A percentile compares a stretch with the other conserved stretches of the same genome.
These are phyloP conservation scores for Lucilia sericata DNA, from an alignment of 1,140 invertebrate genomes.

Conservation along the genomic window DNA sequence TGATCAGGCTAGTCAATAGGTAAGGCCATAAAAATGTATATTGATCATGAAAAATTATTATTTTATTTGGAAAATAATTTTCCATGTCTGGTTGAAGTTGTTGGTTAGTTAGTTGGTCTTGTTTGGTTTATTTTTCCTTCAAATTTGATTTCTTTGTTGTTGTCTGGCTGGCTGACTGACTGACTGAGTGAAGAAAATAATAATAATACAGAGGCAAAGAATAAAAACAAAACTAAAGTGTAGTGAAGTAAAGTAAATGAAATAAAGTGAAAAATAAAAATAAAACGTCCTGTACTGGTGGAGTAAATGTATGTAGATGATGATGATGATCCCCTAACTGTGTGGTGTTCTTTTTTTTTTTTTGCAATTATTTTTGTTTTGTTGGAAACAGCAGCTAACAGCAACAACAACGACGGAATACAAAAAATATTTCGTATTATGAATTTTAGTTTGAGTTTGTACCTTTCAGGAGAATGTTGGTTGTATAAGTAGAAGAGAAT, in stretches of 20 bases:
- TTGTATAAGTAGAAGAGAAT: background rate
- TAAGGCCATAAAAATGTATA: too few relatives aligned
- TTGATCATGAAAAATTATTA: too few relatives aligned
- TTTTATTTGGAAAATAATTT: too few relatives aligned
- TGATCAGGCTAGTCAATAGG: too few relatives aligned
- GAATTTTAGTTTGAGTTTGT: constrained; percentile 21
- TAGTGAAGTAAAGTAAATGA: background rate
- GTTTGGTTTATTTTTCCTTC: background rate
- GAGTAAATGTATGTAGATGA: background rate
- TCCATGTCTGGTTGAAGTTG: background rate
- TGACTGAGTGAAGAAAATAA: background rate
- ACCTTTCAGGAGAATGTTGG: constrained; percentile 30
- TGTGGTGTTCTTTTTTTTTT: background rate
- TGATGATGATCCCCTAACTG: constrained; percentile 24
- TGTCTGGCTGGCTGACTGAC: background rate
- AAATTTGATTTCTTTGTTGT: background rate
- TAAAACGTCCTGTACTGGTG: background rate
- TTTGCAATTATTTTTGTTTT: constrained; percentile 24
- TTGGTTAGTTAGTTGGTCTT: background rate
- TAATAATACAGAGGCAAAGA: background rate
- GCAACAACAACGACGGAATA: background rate
- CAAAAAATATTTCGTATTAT: background rate
- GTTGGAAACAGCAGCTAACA: background rate
- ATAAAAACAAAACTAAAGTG: background rate
- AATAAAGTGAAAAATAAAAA: background rate